A percentile compares a stretch with the other conserved stretches of the same genome.
These are phyloP conservation scores for Chionoecetes opilio DNA, from an alignment of 1,140 invertebrate genomes.

Conservation along the genomic window DNA sequence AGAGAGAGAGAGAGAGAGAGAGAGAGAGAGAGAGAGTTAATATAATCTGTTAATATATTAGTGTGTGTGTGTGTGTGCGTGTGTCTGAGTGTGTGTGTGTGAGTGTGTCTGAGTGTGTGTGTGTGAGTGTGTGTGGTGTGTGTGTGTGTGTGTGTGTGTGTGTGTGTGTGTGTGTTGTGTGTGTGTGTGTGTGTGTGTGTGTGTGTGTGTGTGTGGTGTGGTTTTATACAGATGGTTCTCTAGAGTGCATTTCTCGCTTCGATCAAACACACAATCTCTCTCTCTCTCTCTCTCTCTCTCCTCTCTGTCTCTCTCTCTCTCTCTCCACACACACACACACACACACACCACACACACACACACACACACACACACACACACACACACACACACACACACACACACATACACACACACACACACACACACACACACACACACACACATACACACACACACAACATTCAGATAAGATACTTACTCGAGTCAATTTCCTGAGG, in stretches of 20 bases:
- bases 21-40: not conserved
- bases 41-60: not conserved
- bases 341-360: slow-evolving; percentile 1
- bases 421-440: slow-evolving; percentile 27
- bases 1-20: not conserved
- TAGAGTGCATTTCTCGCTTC: not conserved
- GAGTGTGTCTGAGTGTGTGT: slow-evolving; percentile 11
- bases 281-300: not conserved
- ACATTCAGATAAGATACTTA: slow-evolving; percentile 9
- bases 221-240: no score
- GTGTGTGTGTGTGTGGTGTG: slow-evolving; percentile 18
- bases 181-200: slow-evolving; percentile 18
- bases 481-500: slow-evolving; percentile 27
- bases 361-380: not conserved
- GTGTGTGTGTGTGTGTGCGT: not conserved
- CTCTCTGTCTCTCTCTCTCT: not conserved
- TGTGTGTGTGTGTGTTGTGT: slow-evolving; percentile 13
- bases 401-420: not conserved
- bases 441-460: slow-evolving; percentile 18
- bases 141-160: not conserved
- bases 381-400: slow-evolving; percentile 8
- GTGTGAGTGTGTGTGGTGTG: not conserved
- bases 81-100: slow-evolving; percentile 8
- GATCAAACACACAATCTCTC: no score
- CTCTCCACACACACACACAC: not conserved